These are phyloP conservation scores for Lampris megalopsis DNA, from an alignment of 2,113 vertebrate species.

Conservation along the genomic window DNA sequence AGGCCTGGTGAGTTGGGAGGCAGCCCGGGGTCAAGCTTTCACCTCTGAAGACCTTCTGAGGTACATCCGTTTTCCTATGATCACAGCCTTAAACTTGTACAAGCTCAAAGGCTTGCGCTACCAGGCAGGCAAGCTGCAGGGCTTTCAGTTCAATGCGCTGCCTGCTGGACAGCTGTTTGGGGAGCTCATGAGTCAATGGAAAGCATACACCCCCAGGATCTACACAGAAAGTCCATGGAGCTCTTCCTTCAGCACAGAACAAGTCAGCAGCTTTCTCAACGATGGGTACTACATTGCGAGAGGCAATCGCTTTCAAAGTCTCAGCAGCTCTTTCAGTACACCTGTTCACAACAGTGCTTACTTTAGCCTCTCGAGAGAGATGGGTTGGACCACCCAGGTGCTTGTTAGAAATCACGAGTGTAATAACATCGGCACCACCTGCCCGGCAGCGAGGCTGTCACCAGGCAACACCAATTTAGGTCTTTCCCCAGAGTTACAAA, in stretches of 20 bases:
- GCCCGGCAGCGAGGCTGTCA: conserved; percentile 34
- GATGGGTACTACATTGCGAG: background rate
- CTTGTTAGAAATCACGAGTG: conserved; percentile 51
- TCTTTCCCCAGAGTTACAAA: background rate
- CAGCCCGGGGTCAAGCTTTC: background rate
- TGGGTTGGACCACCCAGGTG: conserved; percentile 54
- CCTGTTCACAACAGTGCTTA: conserved; percentile 67
- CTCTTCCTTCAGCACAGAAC: conserved; percentile 6
- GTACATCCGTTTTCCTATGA: conserved; percentile 75
- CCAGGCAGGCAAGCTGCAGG: conserved; percentile 51
- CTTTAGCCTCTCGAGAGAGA: conserved; percentile 16
- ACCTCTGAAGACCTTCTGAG: conserved; percentile 40
- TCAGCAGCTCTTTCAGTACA: conserved; percentile 55
- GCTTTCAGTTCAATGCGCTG: conserved; percentile 76
- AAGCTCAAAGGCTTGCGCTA: conserved; percentile 55
- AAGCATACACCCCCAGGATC: conserved; percentile 63
- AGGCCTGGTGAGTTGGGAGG: conserved; percentile 66
- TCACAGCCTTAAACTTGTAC: conserved; percentile 66
- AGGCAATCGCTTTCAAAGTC: background rate
- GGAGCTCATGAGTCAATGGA: conserved; percentile 8
- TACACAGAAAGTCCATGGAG: conserved; percentile 75
- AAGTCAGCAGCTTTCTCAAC: background rate
- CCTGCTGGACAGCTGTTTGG: conserved; percentile 42
- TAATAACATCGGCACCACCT: background rate
- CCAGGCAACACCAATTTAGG: background rate